Evolutionary conservation across 2,888 invertebrate genomes (phyloP).

Genomic region (Lasioglossum morio): DNA sequence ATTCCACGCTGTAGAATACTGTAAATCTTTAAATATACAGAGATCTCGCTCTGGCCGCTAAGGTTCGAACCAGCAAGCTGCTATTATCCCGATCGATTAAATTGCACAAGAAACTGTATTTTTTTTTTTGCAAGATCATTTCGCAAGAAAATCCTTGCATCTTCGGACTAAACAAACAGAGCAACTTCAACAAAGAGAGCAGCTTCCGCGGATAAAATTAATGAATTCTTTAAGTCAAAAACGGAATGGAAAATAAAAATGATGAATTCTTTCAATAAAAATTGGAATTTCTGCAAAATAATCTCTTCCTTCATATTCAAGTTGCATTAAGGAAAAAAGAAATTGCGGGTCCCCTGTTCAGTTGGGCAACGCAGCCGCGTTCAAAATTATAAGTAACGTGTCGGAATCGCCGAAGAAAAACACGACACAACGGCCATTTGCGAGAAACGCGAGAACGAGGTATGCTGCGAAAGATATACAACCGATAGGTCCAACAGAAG

Average conservation of each 20-base stretch:
- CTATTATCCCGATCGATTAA: constrained; percentile 25
- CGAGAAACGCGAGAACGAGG: constrained; percentile 36
- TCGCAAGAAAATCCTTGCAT: background rate
- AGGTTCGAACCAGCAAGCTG: background rate
- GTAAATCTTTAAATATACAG: constrained; percentile 30
- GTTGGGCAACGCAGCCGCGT: constrained; percentile 26
- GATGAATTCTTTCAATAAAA: background rate
- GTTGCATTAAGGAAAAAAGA: too few species aligned
- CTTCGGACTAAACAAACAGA: background rate
- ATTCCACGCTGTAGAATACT: background rate
- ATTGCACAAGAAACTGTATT: constrained; percentile 25
- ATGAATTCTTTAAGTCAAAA: background rate
- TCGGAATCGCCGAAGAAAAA: constrained; percentile 20
- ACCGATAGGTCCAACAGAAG: constrained; percentile 57
- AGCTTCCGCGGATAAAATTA: background rate
- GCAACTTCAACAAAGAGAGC: background rate
- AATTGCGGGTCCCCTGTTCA: background rate
- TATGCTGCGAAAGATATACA: constrained; percentile 56
- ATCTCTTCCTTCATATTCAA: too few species aligned
- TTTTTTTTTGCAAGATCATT: background rate
- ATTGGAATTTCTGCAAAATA: too few species aligned
- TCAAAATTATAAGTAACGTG: constrained; percentile 33
- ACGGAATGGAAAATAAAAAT: background rate
- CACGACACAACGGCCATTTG: constrained; percentile 20
- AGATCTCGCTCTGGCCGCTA: background rate